Conservation (phyloP, 1,140 invertebrate genomes). For the Sitobion miscanthi region DNA sequence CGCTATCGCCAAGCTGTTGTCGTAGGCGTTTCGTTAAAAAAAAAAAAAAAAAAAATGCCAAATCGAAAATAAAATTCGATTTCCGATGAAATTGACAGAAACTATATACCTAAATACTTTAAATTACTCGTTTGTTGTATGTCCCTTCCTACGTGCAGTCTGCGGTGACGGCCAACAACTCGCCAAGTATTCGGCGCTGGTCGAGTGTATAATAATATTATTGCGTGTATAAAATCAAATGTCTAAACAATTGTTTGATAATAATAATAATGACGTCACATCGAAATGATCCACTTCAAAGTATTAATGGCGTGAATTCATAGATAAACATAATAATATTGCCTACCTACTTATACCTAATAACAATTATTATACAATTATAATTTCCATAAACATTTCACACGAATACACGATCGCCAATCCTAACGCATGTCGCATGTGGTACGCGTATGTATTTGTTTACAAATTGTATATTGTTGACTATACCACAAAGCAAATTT, state of each 20-base stretch:
- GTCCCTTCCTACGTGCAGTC: background rate
- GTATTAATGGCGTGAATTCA: background rate
- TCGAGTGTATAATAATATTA: background rate
- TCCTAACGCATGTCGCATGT: background rate
- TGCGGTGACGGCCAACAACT: background rate
- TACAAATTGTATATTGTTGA: background rate
- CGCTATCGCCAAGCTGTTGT: background rate
- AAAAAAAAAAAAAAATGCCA: background rate
- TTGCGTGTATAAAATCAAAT: background rate
- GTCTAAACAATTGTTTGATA: background rate
- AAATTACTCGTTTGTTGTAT: background rate
- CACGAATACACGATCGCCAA: background rate
- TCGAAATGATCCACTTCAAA: background rate
- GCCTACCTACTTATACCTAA: background rate
- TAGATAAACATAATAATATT: background rate
- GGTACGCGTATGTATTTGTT: background rate
- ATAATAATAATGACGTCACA: background rate
- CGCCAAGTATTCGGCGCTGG: background rate
- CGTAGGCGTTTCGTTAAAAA: background rate
- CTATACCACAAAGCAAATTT: background rate
- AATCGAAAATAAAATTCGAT: constrained; percentile 3
- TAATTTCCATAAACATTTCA: background rate
- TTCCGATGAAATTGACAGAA: background rate
- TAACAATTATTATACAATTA: background rate
- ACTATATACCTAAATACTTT: background rate